Evolutionary conservation across 2,888 invertebrate species (phyloP).

Genomic region (Volucella inflata): DNA sequence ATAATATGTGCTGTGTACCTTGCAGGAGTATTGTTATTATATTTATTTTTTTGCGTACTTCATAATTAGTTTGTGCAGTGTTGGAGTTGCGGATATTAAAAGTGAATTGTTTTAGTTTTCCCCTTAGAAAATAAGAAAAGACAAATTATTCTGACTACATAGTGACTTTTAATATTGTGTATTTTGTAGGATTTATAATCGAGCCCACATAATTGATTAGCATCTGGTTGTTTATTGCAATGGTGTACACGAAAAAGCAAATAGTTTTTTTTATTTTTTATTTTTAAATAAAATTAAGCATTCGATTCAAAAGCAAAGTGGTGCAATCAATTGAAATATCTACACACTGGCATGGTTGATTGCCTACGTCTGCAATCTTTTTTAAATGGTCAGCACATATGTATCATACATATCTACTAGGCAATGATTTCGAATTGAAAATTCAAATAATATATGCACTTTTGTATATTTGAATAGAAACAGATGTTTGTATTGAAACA

Average conservation of each 20-base stretch:
- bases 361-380: constrained; percentile 63
- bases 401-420: constrained; percentile 15
- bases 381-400: constrained; percentile 13
- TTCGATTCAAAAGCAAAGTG: background rate
- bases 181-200: too few species aligned
- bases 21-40: constrained; percentile 44
- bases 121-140: too few species aligned
- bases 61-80: constrained; percentile 25
- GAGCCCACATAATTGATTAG: too few species aligned
- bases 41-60: constrained; percentile 13
- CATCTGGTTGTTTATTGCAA: background rate
- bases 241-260: background rate
- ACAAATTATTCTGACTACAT: too few species aligned
- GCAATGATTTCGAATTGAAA: constrained; percentile 56
- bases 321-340: constrained; percentile 43
- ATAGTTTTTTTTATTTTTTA: constrained; percentile 4
- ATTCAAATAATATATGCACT: background rate
- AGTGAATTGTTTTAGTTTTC: too few species aligned
- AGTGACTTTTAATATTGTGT: too few species aligned
- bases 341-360: constrained; percentile 33
- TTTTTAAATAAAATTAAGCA: too few species aligned
- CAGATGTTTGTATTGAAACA: background rate
- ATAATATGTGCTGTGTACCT: constrained; percentile 15
- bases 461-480: background rate
- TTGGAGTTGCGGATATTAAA: constrained; percentile 28